Conservation (phyloP, 2,113 vertebrate species). For the Dinomys branickii region DNA sequence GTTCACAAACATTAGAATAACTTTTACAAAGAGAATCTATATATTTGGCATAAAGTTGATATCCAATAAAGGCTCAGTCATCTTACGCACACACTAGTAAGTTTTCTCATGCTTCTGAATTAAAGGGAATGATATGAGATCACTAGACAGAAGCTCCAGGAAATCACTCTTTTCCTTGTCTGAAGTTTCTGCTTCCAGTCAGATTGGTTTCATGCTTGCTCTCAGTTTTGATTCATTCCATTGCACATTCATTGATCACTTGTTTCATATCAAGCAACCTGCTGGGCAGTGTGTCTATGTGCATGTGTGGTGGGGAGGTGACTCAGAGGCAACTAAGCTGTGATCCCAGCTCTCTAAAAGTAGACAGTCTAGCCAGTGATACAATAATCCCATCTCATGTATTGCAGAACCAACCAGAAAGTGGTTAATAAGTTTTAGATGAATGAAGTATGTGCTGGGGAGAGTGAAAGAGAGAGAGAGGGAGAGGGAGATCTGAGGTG, state of each 20-base stretch:
- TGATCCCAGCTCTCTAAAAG: background rate
- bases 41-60: background rate
- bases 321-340: background rate
- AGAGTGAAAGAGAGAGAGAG: background rate
- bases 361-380: background rate
- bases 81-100: background rate
- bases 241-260: constrained; percentile 49
- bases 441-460: background rate
- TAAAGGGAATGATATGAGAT: background rate
- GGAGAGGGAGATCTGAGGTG: background rate
- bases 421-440: background rate
- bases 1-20: background rate
- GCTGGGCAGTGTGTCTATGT: background rate
- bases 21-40: background rate
- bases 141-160: background rate
- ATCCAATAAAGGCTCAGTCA: background rate
- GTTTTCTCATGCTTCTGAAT: background rate
- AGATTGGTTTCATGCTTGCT: constrained; percentile 33
- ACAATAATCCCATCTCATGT: background rate
- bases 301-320: background rate
- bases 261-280: background rate
- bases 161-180: constrained; percentile 44
- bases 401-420: background rate
- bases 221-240: constrained; percentile 53
- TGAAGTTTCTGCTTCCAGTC: constrained; percentile 18